A percentile compares a stretch with the other conserved stretches of the same genome.
phyloP scores from a whole-genome alignment of 2,797 vertebrate species.

The Enteromius paludinosus region DNA sequence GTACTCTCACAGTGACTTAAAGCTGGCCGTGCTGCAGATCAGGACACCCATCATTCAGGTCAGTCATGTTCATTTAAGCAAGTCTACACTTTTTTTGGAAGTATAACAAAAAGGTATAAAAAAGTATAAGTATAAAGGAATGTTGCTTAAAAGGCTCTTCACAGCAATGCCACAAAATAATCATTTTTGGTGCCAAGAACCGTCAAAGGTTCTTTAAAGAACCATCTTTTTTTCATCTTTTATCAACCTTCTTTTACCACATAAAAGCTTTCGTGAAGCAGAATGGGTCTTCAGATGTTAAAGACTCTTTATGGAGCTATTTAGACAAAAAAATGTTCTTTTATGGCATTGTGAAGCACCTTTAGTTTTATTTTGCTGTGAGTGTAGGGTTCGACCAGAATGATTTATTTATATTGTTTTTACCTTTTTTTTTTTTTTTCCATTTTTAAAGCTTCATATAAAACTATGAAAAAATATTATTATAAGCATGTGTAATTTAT shows the following conservation, averaged over 20 bases:
- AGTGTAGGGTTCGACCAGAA: background rate
- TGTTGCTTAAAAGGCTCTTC: background rate
- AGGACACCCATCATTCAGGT: slow-evolving; percentile 93
- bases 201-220: too few species aligned
- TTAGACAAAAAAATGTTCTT: too few species aligned
- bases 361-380: background rate
- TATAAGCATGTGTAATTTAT: background rate
- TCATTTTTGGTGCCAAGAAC: too few species aligned
- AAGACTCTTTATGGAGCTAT: too few species aligned
- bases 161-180: too few species aligned
- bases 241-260: too few species aligned
- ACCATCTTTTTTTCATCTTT: too few species aligned
- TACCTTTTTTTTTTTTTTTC: background rate
- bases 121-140: too few species aligned
- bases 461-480: background rate
- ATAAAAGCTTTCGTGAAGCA: too few species aligned
- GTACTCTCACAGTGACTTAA: slow-evolving; percentile 82
- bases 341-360: background rate
- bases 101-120: too few species aligned
- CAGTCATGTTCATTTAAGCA: slow-evolving; percentile 25
- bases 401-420: background rate
- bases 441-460: background rate
- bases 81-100: too few species aligned
- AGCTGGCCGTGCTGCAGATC: slow-evolving; percentile 90
- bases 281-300: too few species aligned